A percentile compares a stretch with the other conserved stretches of the same genome.
phyloP scores from a whole-genome alignment of 1,140 invertebrate species.

The Temnothorax longispinosus region DNA sequence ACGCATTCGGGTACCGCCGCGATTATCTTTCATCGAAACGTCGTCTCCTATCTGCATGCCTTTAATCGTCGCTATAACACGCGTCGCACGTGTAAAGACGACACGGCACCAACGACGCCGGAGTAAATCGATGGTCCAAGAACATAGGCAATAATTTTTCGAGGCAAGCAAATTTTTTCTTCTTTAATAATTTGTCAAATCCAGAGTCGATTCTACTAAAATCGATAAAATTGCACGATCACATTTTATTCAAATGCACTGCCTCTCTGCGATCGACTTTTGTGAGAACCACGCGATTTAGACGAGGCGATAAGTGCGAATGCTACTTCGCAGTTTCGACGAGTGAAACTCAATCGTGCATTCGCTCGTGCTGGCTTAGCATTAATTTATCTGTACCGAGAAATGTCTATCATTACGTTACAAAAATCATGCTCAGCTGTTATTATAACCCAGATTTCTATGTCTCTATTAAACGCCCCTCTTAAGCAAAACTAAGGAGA shows the following conservation, averaged over 20 bases:
- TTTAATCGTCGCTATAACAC: background rate
- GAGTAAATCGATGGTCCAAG: background rate
- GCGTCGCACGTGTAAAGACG: conserved; percentile 4
- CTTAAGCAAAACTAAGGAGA: background rate
- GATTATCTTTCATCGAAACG: conserved; percentile 46
- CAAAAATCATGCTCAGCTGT: conserved; percentile 37
- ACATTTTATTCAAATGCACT: background rate
- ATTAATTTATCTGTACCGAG: conserved; percentile 57
- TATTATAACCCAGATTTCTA: conserved; percentile 45
- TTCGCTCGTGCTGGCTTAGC: conserved; percentile 38
- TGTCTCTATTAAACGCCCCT: conserved; percentile 13
- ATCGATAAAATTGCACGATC: background rate
- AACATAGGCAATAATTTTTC: background rate
- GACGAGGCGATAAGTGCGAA: conserved; percentile 6
- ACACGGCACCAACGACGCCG: background rate
- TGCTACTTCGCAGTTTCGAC: conserved; percentile 41
- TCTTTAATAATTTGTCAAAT: background rate
- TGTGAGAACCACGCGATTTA: conserved; percentile 23
- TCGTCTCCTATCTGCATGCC: background rate
- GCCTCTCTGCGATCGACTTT: background rate
- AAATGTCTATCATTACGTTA: conserved; percentile 48
- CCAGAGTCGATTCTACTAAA: too few species aligned
- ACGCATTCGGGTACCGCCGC: background rate
- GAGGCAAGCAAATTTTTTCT: background rate
- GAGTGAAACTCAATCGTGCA: conserved; percentile 45